A percentile compares a stretch with the other conserved stretches of the same genome.
These are phyloP conservation scores for Arrhopalites spinosus DNA, from an alignment of 2,888 invertebrate species.

Conservation along the genomic window DNA sequence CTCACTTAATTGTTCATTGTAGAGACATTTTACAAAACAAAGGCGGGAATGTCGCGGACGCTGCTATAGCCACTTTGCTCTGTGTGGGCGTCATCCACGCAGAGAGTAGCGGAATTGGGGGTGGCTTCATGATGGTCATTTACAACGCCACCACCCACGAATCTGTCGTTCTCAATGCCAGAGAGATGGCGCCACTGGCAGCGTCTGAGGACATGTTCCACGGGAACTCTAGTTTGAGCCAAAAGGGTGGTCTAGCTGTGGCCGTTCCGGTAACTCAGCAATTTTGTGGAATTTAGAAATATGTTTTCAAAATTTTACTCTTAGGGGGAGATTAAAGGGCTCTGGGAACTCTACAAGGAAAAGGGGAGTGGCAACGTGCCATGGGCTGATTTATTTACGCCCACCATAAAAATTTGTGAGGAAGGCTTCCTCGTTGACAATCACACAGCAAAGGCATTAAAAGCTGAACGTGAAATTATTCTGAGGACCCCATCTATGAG, in stretches of 20 bases:
- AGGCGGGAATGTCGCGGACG: constrained; percentile 77
- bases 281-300: too few relatives aligned
- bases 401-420: constrained; percentile 59
- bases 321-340: constrained; percentile 85
- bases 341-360: constrained; percentile 73
- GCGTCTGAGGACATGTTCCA: constrained; percentile 73
- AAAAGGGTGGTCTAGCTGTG: constrained; percentile 66
- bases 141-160: constrained; percentile 64
- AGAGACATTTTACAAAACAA: constrained; percentile 70
- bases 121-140: constrained; percentile 84
- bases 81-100: constrained; percentile 84
- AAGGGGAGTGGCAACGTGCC: constrained; percentile 70
- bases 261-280: constrained; percentile 85
- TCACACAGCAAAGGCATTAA: constrained; percentile 47
- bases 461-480: constrained; percentile 17
- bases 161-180: constrained; percentile 66
- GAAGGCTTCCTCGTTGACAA: constrained; percentile 58
- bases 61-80: constrained; percentile 81
- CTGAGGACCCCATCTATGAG: constrained; percentile 19
- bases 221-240: constrained; percentile 61
- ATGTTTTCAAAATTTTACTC: too few relatives aligned
- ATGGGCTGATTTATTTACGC: constrained; percentile 65
- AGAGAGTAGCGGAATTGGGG: constrained; percentile 86
- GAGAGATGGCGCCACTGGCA: constrained; percentile 75
- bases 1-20: constrained; percentile 17